Conservation (phyloP, 2,888 invertebrate genomes). For the Drosophila nr. perissopoda region DNA sequence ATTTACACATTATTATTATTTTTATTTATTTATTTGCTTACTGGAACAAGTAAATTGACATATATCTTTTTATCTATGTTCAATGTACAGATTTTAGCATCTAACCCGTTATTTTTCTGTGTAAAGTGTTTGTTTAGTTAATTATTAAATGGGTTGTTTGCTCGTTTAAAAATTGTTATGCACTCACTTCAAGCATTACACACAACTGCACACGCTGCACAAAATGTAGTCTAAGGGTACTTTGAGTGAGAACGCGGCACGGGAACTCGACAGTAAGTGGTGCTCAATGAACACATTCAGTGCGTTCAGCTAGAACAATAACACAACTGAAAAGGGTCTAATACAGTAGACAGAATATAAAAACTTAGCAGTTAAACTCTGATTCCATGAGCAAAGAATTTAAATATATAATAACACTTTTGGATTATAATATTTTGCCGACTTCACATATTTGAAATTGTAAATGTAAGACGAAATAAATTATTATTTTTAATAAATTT, state of each 20-base stretch:
- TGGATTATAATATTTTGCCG: neutral
- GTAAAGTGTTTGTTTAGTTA: constrained; percentile 45
- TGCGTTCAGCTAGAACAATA: constrained; percentile 55
- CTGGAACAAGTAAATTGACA: neutral
- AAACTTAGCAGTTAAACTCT: neutral
- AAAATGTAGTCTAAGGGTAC: neutral
- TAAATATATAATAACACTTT: neutral
- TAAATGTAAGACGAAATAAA: neutral
- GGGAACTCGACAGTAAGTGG: constrained; percentile 22
- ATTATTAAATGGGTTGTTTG: constrained; percentile 62
- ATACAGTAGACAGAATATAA: constrained; percentile 29
- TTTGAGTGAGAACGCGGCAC: constrained; percentile 5
- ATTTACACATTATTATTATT: no score
- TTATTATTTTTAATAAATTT: neutral
- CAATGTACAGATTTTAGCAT: constrained; percentile 7
- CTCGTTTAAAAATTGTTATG: constrained; percentile 45
- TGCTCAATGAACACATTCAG: constrained; percentile 57
- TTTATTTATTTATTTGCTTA: neutral
- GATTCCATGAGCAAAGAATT: neutral
- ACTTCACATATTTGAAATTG: neutral
- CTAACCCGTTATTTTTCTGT: constrained; percentile 25
- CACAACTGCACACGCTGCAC: constrained; percentile 37
- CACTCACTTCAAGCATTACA: constrained; percentile 31
- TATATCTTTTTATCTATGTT: neutral
- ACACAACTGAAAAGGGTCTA: neutral